Evolutionary conservation across 1,140 invertebrate genomes (phyloP).

Genomic region (Euschistus heros): DNA sequence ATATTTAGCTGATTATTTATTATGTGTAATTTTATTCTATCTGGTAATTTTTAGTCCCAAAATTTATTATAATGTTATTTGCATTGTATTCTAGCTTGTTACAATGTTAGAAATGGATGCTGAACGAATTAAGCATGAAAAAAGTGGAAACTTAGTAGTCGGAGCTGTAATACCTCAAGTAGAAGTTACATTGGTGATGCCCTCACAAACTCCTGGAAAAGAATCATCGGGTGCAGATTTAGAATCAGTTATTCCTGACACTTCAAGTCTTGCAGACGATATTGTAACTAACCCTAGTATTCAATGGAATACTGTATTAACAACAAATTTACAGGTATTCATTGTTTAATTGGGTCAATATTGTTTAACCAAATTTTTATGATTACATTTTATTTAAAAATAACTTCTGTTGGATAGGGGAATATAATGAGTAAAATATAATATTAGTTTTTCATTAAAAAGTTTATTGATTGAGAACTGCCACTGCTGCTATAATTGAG

Average conservation of each 20-base stretch:
- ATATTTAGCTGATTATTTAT: background rate
- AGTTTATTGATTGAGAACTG: too few species aligned
- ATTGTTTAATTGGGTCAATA: background rate
- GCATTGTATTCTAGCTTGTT: conserved; percentile 43
- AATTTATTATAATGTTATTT: background rate
- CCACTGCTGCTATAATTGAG: too few species aligned
- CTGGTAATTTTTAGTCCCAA: background rate
- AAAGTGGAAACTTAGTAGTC: conserved; percentile 48
- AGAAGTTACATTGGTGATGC: conserved; percentile 78
- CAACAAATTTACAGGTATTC: conserved; percentile 28
- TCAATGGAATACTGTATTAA: conserved; percentile 29
- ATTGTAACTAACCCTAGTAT: conserved; percentile 33
- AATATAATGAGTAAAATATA: too few species aligned
- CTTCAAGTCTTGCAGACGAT: conserved; percentile 66
- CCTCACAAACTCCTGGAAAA: conserved; percentile 63
- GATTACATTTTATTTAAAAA: too few species aligned
- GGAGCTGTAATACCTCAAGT: conserved; percentile 70
- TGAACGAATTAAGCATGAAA: conserved; percentile 35
- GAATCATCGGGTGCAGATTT: conserved; percentile 68
- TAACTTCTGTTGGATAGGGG: too few species aligned
- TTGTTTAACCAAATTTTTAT: too few species aligned
- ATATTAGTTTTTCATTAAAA: too few species aligned
- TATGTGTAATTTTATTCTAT: background rate
- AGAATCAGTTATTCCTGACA: conserved; percentile 69
- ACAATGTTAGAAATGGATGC: conserved; percentile 71